Base-by-base conservation (phyloP, 2,888 invertebrate genomes). In the Polydrusus tereticollis region DNA sequence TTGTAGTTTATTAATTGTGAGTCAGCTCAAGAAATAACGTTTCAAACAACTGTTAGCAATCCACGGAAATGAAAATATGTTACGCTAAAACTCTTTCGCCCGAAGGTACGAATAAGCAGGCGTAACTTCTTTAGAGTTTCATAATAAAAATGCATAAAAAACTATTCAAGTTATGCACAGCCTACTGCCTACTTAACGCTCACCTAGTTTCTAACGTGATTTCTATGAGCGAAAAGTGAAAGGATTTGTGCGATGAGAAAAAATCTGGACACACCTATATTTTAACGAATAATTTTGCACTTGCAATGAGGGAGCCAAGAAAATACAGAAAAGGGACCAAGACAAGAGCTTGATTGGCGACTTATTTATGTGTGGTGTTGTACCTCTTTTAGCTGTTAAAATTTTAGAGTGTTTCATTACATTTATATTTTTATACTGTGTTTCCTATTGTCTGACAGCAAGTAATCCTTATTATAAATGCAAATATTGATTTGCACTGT, bases 201-300 rank as follows among this genome's bases (percentile, higher is more conserved):
- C 20, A 59, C 59, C 59, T 59, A 59, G 59, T 43, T 59, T 47
- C 47, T 10, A 33, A 47, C 36, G 36, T 5, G 47, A 47, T 29
- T 50, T 63, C 63, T 63, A 63, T 50, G n/a, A 63, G 7, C n/a
- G 47, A 63, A 63, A 33, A 47, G 47, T 63, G 50, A 63, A 63
- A 63, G 63, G 63, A 63, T 23, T 43, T 43, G 23, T 20, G n/a
- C n/a, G 43, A 43, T 59, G 59, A 43, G 41, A 59, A 63, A 36
- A 63, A 63, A 63, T 47, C 43, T 26, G 55, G 69, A 69, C 69
- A 62, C 69, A 55, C 69, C 69, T 41, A 62, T 43, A n/a, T 69
- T 41, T 62, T 69, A 69, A 69, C 69, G 69, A 69, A 69, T 69
- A 69, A 62, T 45, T 63, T 62, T 62, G 55, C 69, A 69, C 62